Evolutionary conservation across 2,797 vertebrate genomes (phyloP), one percentile per base, ranked within the genome.

Genomic region (Micrastur ruficollis): DNA sequence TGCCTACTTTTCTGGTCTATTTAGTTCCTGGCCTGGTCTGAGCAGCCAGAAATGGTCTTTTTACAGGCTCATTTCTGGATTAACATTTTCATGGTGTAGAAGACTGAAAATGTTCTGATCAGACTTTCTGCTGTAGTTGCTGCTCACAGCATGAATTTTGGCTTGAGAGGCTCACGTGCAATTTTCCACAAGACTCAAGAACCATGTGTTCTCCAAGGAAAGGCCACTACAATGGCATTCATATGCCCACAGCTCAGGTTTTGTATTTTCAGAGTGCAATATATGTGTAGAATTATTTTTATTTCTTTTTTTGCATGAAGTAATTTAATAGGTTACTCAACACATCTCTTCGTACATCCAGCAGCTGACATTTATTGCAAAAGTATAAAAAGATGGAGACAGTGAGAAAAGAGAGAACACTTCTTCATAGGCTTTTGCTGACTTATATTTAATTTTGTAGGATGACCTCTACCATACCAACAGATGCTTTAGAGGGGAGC

Each of bases 111-210:
- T 32, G 23, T 79, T 80, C 55, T 92, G 15, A 19, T 40, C 47
- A 80, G 47, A 26, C 6, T 66, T 32, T 59, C 18, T 91, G 67
- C 8, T 83, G 66, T 27, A 47, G 49, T 20, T 71, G 22, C n/a
- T 73, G 55, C 46, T 82, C 22, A 44, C 20, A 44, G 6, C 17
- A 49, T n/a, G 47, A 66, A 70, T 22, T 7, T 20, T 61, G 40
- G 9, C 40, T 78, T 50, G 29, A 81, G 22, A 70, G 5, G 17
- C 4, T 84, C 13, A 50, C 0, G 0, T 76, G 47, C 18, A 46
- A 14, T 59, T 86, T 90, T 79, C 58, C 3, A 4, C 23, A 31
- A 7, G 9, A 79, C 7, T 75, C 55, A 70, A 46, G 63, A 73
- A 66, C 10, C 8, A 18, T 14, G 6, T 27, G 2, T 56, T 91